phyloP scores from a whole-genome alignment of 2,797 vertebrate species.

The Anguilla megastoma region DNA sequence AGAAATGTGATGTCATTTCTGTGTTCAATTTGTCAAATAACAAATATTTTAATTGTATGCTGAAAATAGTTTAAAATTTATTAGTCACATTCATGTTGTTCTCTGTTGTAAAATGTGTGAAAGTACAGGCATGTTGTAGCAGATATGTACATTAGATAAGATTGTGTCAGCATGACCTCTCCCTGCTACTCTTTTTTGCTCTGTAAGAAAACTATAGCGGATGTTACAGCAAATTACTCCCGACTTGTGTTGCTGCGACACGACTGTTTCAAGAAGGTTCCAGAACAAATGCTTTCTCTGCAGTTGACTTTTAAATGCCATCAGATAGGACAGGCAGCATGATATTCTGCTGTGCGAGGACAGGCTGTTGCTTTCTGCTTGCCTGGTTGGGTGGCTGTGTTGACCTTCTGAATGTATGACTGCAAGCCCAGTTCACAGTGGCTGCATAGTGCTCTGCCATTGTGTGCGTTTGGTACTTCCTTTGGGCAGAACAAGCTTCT shows the following conservation, averaged over 20 bases:
- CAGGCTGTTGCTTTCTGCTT: slow-evolving; percentile 35
- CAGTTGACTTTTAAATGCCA: slow-evolving; percentile 69
- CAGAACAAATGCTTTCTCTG: slow-evolving; percentile 44
- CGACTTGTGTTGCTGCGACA: background rate
- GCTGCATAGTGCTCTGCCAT: slow-evolving; percentile 65
- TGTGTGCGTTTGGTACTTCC: slow-evolving; percentile 69
- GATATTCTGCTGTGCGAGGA: slow-evolving; percentile 62
- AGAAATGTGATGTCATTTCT: background rate
- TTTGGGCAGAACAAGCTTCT: slow-evolving; percentile 50
- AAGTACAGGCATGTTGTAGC: background rate
- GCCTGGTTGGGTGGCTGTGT: slow-evolving; percentile 53
- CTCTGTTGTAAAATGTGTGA: background rate
- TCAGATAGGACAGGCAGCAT: slow-evolving; percentile 55
- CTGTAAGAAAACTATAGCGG: background rate
- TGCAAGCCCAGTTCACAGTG: slow-evolving; percentile 60
- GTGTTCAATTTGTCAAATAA: background rate
- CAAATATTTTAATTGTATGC: background rate
- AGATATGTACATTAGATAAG: background rate
- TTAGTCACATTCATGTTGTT: background rate
- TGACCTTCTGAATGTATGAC: slow-evolving; percentile 69
- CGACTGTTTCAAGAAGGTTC: background rate
- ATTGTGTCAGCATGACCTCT: slow-evolving; percentile 6
- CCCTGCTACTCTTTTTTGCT: background rate
- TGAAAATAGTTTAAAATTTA: background rate
- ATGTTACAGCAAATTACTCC: slow-evolving; percentile 10